phyloP scores from a whole-genome alignment of 2,113 vertebrate species.

The Entosphenus tridentatus region DNA sequence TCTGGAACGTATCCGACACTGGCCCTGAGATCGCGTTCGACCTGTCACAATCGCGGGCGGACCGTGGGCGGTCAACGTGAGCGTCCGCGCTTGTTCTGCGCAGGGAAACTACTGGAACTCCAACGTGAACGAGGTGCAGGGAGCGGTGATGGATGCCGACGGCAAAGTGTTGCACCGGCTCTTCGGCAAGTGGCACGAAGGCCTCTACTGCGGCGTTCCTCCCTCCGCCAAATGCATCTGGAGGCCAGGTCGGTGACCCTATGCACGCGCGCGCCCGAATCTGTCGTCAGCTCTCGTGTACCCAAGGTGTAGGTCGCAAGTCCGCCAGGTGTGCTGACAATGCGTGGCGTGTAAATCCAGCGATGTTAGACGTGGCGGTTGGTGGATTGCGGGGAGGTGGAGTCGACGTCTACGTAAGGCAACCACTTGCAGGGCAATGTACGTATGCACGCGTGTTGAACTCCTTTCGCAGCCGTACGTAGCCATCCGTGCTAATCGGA shows the following conservation, averaged over 20 bases:
- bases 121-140: conserved; percentile 47
- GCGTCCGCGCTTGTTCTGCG: no score
- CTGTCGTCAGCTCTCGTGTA: background rate
- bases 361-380: background rate
- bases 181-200: conserved; percentile 62
- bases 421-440: background rate
- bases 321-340: no score
- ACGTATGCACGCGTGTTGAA: background rate
- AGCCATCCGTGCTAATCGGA: no score
- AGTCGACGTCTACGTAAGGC: background rate
- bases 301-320: background rate
- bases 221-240: conserved; percentile 44
- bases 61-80: no score
- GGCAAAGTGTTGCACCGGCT: conserved; percentile 54
- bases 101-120: conserved; percentile 58
- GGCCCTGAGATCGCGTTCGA: no score
- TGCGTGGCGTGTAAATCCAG: background rate
- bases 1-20: no score
- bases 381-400: background rate
- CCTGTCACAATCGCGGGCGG: no score
- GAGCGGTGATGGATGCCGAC: conserved; percentile 35
- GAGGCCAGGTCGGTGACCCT: conserved; percentile 44
- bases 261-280: background rate
- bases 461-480: no score
- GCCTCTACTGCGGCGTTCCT: conserved; percentile 45